These are phyloP conservation scores for Apamea anceps DNA, from an alignment of 2,888 invertebrate species.

Conservation along the genomic window DNA sequence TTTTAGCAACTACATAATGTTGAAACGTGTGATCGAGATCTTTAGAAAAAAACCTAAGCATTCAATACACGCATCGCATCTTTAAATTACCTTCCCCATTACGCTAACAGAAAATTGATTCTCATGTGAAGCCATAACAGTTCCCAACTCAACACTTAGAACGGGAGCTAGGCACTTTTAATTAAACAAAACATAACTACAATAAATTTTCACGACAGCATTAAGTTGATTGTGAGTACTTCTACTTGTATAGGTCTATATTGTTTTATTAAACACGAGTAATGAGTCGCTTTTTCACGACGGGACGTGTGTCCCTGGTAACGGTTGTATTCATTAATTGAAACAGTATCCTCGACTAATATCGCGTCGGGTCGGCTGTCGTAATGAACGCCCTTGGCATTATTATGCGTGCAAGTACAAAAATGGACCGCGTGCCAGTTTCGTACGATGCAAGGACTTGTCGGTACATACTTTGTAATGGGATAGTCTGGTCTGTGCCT, in stretches of 20 bases:
- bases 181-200: conserved; percentile 40
- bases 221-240: conserved; percentile 45
- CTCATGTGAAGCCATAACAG: conserved; percentile 36
- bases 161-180: conserved; percentile 51
- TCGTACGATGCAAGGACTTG: conserved; percentile 13
- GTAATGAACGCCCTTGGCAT: conserved; percentile 74
- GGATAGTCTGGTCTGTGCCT: not conserved
- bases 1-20: not conserved
- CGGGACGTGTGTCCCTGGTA: conserved; percentile 28
- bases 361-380: conserved; percentile 34
- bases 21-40: not conserved
- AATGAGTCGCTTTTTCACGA: conserved; percentile 41
- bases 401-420: conserved; percentile 59
- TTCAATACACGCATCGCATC: not conserved
- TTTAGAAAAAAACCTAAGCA: not conserved
- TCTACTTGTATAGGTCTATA: not conserved
- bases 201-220: conserved; percentile 51
- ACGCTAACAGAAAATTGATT: conserved; percentile 27
- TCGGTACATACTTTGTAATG: conserved; percentile 8
- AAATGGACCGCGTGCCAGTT: conserved; percentile 51
- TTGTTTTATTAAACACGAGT: conserved; percentile 40
- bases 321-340: conserved; percentile 62
- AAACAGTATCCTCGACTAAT: conserved; percentile 57
- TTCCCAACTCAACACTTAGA: conserved; percentile 26
- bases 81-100: not conserved